Conservation (phyloP, 2,888 invertebrate species). For the Meteorus cinctellus region DNA sequence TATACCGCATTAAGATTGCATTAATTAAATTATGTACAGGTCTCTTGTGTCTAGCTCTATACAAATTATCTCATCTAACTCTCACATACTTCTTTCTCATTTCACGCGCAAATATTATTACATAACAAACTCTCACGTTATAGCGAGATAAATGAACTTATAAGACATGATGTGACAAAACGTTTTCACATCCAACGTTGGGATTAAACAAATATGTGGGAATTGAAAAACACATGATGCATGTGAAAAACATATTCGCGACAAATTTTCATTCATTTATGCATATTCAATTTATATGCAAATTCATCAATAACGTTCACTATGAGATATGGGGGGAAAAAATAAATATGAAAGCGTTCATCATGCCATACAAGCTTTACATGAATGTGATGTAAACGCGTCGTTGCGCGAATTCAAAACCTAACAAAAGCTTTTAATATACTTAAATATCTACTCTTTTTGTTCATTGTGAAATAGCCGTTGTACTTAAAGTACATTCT, state of each 20-base stretch:
- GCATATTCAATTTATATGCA: neutral
- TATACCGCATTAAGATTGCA: neutral
- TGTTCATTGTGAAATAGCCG: slow-evolving; percentile 43
- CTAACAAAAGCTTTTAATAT: slow-evolving; percentile 9
- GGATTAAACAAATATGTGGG: neutral
- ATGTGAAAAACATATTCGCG: neutral
- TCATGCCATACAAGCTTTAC: slow-evolving; percentile 62
- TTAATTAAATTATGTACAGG: slow-evolving; percentile 3
- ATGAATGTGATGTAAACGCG: slow-evolving; percentile 54
- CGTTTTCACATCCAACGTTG: neutral
- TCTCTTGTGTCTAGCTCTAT: slow-evolving; percentile 29
- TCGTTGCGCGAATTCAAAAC: slow-evolving; percentile 13
- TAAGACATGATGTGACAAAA: slow-evolving; percentile 57
- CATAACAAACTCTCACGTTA: slow-evolving; percentile 35
- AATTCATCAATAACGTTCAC: neutral
- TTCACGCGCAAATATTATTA: slow-evolving; percentile 30
- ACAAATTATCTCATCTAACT: slow-evolving; percentile 44
- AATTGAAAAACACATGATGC: slow-evolving; percentile 1
- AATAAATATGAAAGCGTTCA: slow-evolving; percentile 31
- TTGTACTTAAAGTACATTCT: slow-evolving; percentile 10
- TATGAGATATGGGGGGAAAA: slow-evolving; percentile 36
- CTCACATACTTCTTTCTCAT: slow-evolving; percentile 41
- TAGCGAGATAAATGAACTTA: slow-evolving; percentile 51
- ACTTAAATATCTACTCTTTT: slow-evolving; percentile 26
- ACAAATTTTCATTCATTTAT: slow-evolving; percentile 16